Evolutionary conservation across 2,797 vertebrate species (phyloP).

Genomic region (Danio choprae): DNA sequence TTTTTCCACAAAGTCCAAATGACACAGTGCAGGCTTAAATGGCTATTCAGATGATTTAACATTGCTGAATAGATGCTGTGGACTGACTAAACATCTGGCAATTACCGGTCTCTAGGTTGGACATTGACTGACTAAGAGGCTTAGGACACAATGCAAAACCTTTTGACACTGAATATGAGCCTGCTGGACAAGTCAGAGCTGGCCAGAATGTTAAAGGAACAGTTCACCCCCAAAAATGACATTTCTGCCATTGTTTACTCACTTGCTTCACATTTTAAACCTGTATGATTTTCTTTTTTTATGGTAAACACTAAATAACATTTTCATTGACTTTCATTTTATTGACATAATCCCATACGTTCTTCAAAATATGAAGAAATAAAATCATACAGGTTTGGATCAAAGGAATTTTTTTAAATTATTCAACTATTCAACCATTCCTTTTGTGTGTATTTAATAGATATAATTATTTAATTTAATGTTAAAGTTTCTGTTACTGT

Average conservation of each 20-base stretch:
- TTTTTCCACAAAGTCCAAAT: neutral
- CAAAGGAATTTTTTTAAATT: neutral
- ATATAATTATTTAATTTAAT: neutral
- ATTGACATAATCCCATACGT: neutral
- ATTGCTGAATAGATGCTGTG: neutral
- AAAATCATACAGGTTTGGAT: neutral
- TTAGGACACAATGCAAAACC: constrained; percentile 16
- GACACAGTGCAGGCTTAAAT: neutral
- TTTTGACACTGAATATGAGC: constrained; percentile 16
- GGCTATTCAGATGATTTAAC: constrained; percentile 24
- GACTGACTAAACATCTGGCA: constrained; percentile 11
- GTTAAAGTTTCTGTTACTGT: neutral
- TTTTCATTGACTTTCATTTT: neutral
- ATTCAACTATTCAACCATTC: too few relatives aligned
- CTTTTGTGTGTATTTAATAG: neutral
- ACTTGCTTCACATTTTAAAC: neutral
- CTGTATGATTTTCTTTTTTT: neutral
- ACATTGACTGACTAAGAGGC: constrained; percentile 30
- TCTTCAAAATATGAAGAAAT: neutral
- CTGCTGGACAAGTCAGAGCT: constrained; percentile 27
- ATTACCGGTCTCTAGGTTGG: constrained; percentile 9
- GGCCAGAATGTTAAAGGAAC: neutral
- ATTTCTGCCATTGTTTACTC: neutral
- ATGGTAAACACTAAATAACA: neutral
- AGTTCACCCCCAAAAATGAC: neutral